Evolutionary conservation across 2,797 vertebrate genomes (phyloP).

Genomic region (Silurus aristotelis): DNA sequence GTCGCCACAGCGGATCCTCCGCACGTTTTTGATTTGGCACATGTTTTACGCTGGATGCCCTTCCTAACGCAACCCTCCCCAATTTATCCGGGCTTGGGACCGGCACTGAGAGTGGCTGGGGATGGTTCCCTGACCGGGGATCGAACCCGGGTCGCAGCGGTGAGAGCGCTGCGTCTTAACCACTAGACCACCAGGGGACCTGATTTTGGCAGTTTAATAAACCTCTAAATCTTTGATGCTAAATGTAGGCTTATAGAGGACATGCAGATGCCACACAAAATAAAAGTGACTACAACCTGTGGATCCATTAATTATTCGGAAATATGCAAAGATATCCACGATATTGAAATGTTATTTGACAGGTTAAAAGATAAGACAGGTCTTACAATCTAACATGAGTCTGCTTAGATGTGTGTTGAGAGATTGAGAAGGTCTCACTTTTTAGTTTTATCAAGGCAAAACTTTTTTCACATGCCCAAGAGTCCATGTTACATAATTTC

Average conservation of each 20-base stretch:
- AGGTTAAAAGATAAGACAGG: neutral
- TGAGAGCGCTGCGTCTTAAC: no score
- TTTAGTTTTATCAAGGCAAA: neutral
- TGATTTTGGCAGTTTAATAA: no score
- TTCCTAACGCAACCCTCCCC: no score
- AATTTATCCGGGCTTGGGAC: no score
- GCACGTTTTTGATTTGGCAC: no score
- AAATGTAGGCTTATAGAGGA: neutral
- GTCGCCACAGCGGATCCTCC: no score
- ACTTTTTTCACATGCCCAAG: neutral
- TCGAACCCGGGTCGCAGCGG: no score
- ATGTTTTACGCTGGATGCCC: no score
- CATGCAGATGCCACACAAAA: neutral
- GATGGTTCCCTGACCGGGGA: no score
- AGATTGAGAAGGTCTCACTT: neutral
- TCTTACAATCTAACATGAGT: neutral
- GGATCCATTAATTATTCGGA: neutral
- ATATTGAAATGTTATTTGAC: neutral
- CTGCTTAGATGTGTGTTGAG: neutral
- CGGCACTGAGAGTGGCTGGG: no score
- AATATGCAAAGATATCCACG: neutral
- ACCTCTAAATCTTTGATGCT: neutral
- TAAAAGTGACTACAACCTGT: neutral
- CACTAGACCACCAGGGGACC: no score
- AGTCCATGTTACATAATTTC: neutral